A percentile compares a stretch with the other conserved stretches of the same genome.
Evolutionary conservation across 2,797 vertebrate species (phyloP).

Genomic region (Apodemus agrarius): DNA sequence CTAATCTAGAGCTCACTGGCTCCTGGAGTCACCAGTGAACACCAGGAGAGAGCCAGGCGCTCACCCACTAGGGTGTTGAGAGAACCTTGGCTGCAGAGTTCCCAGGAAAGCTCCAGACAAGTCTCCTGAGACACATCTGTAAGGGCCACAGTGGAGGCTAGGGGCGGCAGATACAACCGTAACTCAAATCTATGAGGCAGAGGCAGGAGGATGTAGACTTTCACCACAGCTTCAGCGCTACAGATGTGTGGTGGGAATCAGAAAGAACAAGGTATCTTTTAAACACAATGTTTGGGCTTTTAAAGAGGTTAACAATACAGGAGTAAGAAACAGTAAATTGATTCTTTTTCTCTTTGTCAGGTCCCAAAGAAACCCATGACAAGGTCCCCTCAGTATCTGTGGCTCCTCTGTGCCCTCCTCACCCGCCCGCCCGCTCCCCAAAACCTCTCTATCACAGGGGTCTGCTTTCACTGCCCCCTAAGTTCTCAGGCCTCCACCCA

Average conservation of each 20-base stretch:
- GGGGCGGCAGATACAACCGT: no score
- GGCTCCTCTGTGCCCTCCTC: neutral
- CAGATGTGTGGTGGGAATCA: no score
- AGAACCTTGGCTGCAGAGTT: neutral
- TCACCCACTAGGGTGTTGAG: neutral
- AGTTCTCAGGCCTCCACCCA: neutral
- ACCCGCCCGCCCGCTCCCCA: no score
- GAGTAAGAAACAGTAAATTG: neutral
- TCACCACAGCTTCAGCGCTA: neutral
- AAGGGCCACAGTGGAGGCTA: neutral
- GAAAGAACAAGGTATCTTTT: neutral
- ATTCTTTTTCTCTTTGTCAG: neutral
- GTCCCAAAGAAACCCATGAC: neutral
- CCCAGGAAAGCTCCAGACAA: neutral
- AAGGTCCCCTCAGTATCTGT: neutral
- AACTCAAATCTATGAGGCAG: neutral
- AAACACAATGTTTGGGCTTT: constrained; percentile 36
- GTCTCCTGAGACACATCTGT: neutral
- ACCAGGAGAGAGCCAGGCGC: neutral
- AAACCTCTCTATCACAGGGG: neutral
- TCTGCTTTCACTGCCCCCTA: neutral
- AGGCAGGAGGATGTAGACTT: neutral
- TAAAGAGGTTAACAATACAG: neutral
- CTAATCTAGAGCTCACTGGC: neutral
- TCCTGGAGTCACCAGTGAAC: neutral